Evolutionary conservation across 2,797 vertebrate genomes (phyloP).

Genomic region (Chaunax sp.): DNA sequence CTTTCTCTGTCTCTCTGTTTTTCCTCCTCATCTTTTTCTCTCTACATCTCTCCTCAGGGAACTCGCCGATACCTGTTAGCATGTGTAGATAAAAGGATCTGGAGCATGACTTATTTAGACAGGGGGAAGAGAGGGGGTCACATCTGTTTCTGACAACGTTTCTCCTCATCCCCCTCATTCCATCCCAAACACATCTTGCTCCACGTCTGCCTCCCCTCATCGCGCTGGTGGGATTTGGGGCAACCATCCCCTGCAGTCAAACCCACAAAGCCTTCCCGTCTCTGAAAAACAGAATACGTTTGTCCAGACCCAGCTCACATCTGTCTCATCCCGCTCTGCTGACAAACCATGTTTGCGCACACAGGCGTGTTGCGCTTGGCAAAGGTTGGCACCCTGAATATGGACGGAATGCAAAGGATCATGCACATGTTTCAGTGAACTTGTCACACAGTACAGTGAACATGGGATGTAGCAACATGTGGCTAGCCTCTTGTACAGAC

Average conservation of each 20-base stretch:
- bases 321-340: conserved; percentile 64
- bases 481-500: conserved; percentile 17
- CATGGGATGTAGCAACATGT: conserved; percentile 43
- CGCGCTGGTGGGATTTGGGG: conserved; percentile 60
- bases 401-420: conserved; percentile 52
- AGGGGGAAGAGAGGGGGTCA: conserved; percentile 43
- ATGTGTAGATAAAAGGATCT: conserved; percentile 77
- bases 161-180: conserved; percentile 47
- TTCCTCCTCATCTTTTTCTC: conserved; percentile 32
- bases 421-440: conserved; percentile 55
- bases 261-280: conserved; percentile 48
- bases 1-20: conserved; percentile 28
- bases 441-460: conserved; percentile 50
- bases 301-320: conserved; percentile 66
- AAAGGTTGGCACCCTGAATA: conserved; percentile 52
- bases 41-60: conserved; percentile 49
- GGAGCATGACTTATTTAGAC: conserved; percentile 78
- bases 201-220: conserved; percentile 45
- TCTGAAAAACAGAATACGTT: conserved; percentile 70
- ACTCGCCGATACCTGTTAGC: conserved; percentile 75
- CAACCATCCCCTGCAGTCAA: conserved; percentile 74
- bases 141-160: conserved; percentile 70
- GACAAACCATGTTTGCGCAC: conserved; percentile 66
- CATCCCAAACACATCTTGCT: conserved; percentile 55
- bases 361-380: conserved; percentile 56